Percentiles rank a stretch among this genome's conserved stretches.
These are phyloP conservation scores for Bombyx mandarina DNA, from an alignment of 1,140 invertebrate species.

Conservation along the genomic window DNA sequence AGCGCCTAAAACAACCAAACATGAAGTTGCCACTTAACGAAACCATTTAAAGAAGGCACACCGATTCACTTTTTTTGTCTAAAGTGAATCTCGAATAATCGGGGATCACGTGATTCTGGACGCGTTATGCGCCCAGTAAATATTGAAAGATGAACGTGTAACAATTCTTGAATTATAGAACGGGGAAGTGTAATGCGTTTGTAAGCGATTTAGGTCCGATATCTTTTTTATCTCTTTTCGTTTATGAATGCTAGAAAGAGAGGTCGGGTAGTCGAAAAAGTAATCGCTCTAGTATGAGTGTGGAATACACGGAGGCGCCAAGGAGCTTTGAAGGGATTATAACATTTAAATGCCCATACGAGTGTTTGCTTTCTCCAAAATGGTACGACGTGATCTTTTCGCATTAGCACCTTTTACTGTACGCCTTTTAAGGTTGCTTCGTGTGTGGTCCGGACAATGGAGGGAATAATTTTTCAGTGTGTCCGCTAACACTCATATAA, in stretches of 20 bases:
- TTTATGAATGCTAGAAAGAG: too few relatives aligned
- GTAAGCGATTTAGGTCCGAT: too few relatives aligned
- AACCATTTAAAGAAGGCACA: slow-evolving; percentile 50
- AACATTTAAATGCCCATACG: slow-evolving; percentile 38
- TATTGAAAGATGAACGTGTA: slow-evolving; percentile 56
- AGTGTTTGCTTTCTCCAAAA: slow-evolving; percentile 52
- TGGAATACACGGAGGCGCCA: slow-evolving; percentile 28
- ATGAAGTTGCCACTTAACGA: slow-evolving; percentile 52
- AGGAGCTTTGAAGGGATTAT: slow-evolving; percentile 50
- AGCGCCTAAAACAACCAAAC: slow-evolving; percentile 60
- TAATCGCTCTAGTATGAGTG: slow-evolving; percentile 24
- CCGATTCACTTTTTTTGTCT: slow-evolving; percentile 10
- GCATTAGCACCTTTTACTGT: slow-evolving; percentile 67
- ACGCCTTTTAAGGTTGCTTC: slow-evolving; percentile 44
- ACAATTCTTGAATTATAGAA: slow-evolving; percentile 43
- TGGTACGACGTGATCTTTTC: slow-evolving; percentile 55
- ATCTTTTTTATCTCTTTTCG: too few relatives aligned
- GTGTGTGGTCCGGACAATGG: slow-evolving; percentile 49
- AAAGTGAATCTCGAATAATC: slow-evolving; percentile 14
- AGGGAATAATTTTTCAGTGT: neutral
- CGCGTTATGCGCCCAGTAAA: slow-evolving; percentile 51
- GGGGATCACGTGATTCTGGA: slow-evolving; percentile 33
- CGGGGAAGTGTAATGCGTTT: slow-evolving; percentile 29
- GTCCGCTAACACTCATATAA: too few relatives aligned
- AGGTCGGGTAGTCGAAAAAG: neutral